Percentiles rank a stretch among this genome's conserved stretches.
Evolutionary conservation across 2,888 invertebrate genomes (phyloP).

Genomic region (Smittia sp.): DNA sequence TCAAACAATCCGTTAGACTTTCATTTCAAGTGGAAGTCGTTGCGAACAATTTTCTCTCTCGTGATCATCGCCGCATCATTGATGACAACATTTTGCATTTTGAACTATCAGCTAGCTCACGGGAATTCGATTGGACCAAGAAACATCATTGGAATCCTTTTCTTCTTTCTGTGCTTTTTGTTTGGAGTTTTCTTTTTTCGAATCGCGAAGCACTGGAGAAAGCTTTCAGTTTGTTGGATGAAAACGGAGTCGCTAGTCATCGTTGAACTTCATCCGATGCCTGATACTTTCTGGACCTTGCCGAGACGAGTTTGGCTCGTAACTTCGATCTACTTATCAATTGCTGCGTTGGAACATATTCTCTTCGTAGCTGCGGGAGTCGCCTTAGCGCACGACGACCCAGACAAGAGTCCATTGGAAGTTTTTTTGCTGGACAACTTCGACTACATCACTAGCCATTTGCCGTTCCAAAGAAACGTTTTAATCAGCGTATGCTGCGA

Average conservation of each 20-base stretch:
- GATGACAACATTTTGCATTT: too few species aligned
- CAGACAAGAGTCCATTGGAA: neutral
- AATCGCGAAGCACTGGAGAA: neutral
- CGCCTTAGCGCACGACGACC: neutral
- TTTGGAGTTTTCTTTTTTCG: conserved; percentile 17
- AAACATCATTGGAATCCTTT: conserved; percentile 2
- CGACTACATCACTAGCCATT: neutral
- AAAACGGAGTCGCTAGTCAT: neutral
- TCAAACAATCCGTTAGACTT: neutral
- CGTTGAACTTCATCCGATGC: neutral
- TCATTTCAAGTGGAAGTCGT: neutral
- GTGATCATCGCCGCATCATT: neutral
- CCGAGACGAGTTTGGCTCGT: neutral
- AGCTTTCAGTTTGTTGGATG: neutral
- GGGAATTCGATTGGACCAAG: neutral
- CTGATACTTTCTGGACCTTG: too few species aligned
- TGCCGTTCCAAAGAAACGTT: neutral
- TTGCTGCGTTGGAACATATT: neutral
- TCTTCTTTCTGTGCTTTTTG: neutral
- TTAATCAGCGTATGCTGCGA: neutral
- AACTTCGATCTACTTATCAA: neutral
- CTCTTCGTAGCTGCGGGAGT: neutral
- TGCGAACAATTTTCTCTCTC: neutral
- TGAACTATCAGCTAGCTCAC: too few species aligned
- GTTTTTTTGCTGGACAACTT: neutral